Evolutionary conservation across 2,797 vertebrate genomes (phyloP).

Genomic region (Danio choprae): DNA sequence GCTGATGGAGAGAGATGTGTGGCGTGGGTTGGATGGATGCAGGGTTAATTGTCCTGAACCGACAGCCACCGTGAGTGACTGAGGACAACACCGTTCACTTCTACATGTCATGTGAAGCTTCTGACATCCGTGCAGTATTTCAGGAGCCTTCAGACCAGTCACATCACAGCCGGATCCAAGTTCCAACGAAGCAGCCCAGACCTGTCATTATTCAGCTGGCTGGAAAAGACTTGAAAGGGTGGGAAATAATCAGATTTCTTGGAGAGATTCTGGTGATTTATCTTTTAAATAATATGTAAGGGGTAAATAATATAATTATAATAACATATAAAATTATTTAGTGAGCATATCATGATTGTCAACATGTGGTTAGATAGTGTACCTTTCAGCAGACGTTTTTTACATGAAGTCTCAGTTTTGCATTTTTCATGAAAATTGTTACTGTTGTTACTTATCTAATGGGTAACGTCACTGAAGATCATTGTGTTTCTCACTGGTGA

Average conservation of each 20-base stretch:
- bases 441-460: too few species aligned
- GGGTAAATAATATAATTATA: too few species aligned
- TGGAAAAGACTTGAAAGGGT: slow-evolving; percentile 7
- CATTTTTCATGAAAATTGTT: too few species aligned
- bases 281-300: too few species aligned
- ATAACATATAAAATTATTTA: too few species aligned
- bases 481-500: too few species aligned
- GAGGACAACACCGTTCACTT: slow-evolving; percentile 40
- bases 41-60: slow-evolving; percentile 51
- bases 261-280: neutral
- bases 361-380: too few species aligned
- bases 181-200: slow-evolving; percentile 15
- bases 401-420: too few species aligned
- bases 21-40: slow-evolving; percentile 20
- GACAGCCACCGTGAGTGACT: slow-evolving; percentile 44
- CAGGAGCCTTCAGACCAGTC: slow-evolving; percentile 18
- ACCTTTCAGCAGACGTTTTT: too few species aligned
- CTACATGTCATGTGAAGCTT: slow-evolving; percentile 41
- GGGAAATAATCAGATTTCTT: neutral
- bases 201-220: slow-evolving; percentile 15
- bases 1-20: slow-evolving; percentile 30
- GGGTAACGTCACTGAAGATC: too few species aligned
- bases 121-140: slow-evolving; percentile 15
- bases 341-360: too few species aligned
- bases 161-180: slow-evolving; percentile 35